Base-by-base conservation (phyloP, 2,888 invertebrate genomes). In the Oeneis ivallda region DNA sequence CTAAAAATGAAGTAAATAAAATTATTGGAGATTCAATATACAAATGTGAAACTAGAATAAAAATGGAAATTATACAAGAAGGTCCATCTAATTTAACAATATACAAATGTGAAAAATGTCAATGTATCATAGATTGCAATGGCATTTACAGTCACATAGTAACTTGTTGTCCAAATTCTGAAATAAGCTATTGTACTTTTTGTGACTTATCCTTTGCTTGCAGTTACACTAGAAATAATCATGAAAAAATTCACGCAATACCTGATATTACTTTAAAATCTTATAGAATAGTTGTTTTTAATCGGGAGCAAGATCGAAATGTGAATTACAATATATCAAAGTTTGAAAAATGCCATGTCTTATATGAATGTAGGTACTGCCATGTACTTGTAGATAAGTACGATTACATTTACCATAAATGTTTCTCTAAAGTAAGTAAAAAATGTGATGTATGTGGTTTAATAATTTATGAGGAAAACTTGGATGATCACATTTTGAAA, bases 341-440 rank as follows among this genome's bases (percentile, higher is more conserved):
- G 43, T 52, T 60, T 64, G 68, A 37, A 26, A 68, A 72, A 64
- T 63, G 72, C 52, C 85, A 81, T 70, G 71, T 82, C 62, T 70
- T 89, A 54, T 84, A 83, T 70, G 80, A 83, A 74, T 89, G 89
- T 72, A 82, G 88, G 76, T 81, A 76, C 61, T 89, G 89, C 67
- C 72, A 78, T 57, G 79, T 74, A 0, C 66, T 82, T 49, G 74
- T 85, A 49, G 81, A 86, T 67, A 81, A 79, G 69, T 74, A 65
- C 53, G 70, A 72, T 32, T 72, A 73, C 50, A 62, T 64, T 11
- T 54, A 59, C 68, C 86, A 86, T 64, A 45, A 70, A 68, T 89
- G 89, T 75, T 72, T 75, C 68, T 52, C 56, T 32, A 70, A 68
- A 15, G 68, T 74, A 59, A 74, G 81, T 62, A 75, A 71, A 68